Evolutionary conservation across 2,888 invertebrate genomes (phyloP).

Genomic region (Drosophila kambysellisi): DNA sequence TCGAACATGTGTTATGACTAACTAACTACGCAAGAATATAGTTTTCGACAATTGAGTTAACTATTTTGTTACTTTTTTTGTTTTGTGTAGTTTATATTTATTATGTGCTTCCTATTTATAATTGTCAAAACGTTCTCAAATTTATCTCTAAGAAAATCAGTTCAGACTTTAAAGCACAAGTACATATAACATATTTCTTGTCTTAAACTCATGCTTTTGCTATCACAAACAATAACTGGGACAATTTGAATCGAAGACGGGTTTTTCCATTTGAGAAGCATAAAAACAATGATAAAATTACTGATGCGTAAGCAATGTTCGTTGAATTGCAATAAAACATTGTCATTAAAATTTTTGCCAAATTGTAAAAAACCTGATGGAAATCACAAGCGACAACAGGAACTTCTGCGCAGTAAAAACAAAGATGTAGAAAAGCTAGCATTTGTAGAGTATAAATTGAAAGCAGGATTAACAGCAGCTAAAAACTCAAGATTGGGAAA

Average conservation of each 20-base stretch:
- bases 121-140: neutral
- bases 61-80: neutral
- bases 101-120: neutral
- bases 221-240: slow-evolving; percentile 14
- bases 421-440: neutral
- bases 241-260: slow-evolving; percentile 9
- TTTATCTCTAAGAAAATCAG: neutral
- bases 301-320: slow-evolving; percentile 35
- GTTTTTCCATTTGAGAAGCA: neutral
- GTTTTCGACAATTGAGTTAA: neutral
- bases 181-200: neutral
- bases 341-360: slow-evolving; percentile 4
- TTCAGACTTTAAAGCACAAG: neutral
- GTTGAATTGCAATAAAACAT: slow-evolving; percentile 18
- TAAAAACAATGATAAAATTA: slow-evolving; percentile 48
- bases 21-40: slow-evolving; percentile 28
- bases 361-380: neutral
- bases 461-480: neutral
- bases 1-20: slow-evolving; percentile 44
- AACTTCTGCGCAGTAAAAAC: neutral
- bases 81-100: neutral
- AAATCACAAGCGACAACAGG: neutral
- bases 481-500: neutral
- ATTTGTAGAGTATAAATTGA: neutral
- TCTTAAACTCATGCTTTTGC: slow-evolving; percentile 9